A percentile compares a stretch with the other conserved stretches of the same genome.
Conservation (phyloP, 2,113 vertebrate genomes). For the Sander vitreus region DNA sequence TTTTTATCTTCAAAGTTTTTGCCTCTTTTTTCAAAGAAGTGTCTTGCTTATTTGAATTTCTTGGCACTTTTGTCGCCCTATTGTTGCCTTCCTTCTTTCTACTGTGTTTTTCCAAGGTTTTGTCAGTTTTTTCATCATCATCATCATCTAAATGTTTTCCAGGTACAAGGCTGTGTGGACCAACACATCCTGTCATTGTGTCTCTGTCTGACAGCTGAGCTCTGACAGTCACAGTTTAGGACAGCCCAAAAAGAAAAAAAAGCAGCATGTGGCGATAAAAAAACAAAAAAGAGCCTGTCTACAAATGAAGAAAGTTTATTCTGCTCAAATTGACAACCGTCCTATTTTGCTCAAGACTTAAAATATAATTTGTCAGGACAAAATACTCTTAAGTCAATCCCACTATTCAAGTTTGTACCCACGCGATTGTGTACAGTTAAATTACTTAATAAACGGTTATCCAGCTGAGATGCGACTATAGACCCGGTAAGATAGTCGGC, state of each 20-base stretch:
- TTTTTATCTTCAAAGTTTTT: no score
- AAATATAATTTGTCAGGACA: background rate
- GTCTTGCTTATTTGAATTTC: no score
- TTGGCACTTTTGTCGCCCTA: no score
- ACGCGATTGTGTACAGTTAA: background rate
- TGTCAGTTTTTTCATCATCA: no score
- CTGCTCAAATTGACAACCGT: background rate
- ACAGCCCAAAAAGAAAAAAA: background rate
- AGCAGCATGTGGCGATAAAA: background rate
- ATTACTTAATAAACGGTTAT: background rate
- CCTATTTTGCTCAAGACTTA: background rate
- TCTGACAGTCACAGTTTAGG: conserved; percentile 6
- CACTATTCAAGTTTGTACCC: background rate
- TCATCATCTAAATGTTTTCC: no score
- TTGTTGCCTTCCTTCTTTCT: no score
- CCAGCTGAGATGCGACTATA: background rate
- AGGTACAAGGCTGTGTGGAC: background rate
- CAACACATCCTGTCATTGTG: conserved; percentile 4
- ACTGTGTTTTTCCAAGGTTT: no score
- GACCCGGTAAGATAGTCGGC: background rate
- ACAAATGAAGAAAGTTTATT: background rate
- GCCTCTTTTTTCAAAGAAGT: no score
- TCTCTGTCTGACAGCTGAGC: conserved; percentile 3
- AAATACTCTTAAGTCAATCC: background rate
- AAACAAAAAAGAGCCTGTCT: background rate